These are phyloP conservation scores for Odontocerum albicorne DNA, from an alignment of 2,888 invertebrate genomes.

Conservation along the genomic window DNA sequence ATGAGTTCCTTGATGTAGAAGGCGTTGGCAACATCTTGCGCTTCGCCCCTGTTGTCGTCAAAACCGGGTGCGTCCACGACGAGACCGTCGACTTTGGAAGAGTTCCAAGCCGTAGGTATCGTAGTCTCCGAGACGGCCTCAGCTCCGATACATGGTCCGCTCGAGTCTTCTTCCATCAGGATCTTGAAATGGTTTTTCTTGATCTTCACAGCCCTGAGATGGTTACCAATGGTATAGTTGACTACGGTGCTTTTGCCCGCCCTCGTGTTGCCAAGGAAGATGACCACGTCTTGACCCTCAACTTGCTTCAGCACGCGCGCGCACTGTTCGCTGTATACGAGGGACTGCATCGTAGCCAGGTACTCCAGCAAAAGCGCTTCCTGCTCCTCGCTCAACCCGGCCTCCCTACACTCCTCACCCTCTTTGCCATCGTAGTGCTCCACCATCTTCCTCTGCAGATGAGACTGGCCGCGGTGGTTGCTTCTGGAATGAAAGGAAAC, in stretches of 20 bases:
- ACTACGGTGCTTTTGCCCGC: slow-evolving; percentile 1
- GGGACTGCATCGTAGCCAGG: neutral
- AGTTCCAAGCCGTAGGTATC: neutral
- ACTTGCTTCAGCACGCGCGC: neutral
- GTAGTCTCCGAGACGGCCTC: neutral
- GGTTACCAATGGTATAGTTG: slow-evolving; percentile 1
- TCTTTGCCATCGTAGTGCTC: no score
- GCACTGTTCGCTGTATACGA: slow-evolving; percentile 1
- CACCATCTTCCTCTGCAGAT: no score
- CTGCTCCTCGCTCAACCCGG: no score
- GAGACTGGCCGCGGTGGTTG: no score
- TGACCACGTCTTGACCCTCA: neutral
- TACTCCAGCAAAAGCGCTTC: neutral
- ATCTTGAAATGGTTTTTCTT: neutral
- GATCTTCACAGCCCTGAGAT: neutral
- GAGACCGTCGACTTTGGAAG: neutral
- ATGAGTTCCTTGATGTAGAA: slow-evolving; percentile 2
- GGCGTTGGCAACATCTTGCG: neutral
- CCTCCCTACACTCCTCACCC: no score
- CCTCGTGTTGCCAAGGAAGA: slow-evolving; percentile 1
- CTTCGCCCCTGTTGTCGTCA: slow-evolving; percentile 2
- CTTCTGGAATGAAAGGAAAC: no score
- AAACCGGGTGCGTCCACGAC: neutral
- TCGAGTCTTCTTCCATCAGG: neutral
- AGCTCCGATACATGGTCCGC: neutral